Conservation (phyloP, 1,140 invertebrate genomes). For the Papilio machaon region DNA sequence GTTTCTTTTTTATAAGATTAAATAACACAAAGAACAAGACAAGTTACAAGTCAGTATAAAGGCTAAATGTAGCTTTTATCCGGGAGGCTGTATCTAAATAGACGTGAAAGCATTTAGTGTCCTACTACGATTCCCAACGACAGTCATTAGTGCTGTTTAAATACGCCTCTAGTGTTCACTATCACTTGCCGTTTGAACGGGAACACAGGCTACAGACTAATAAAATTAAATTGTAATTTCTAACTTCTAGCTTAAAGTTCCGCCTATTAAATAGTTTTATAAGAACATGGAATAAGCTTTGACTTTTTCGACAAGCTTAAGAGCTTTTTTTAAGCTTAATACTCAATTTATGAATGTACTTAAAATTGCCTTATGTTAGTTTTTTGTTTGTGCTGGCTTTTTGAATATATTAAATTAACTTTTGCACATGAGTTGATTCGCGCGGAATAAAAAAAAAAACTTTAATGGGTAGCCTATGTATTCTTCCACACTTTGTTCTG, state of each 20-base stretch:
- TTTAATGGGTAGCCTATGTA: too few species aligned
- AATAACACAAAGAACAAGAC: not conserved
- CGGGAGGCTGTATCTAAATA: conserved; percentile 14
- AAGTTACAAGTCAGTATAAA: not conserved
- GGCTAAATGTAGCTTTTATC: not conserved
- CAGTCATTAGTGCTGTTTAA: conserved; percentile 28
- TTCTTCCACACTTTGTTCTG: too few species aligned
- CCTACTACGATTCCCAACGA: conserved; percentile 25
- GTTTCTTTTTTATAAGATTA: not conserved
- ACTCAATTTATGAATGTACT: too few species aligned
- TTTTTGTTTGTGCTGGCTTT: too few species aligned
- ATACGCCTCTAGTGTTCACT: conserved; percentile 16
- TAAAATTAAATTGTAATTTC: conserved; percentile 6
- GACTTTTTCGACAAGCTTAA: not conserved
- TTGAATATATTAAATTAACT: too few species aligned
- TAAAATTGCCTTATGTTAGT: too few species aligned
- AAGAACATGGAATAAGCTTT: not conserved
- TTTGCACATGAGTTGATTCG: too few species aligned
- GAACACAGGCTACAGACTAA: not conserved
- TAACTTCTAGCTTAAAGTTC: not conserved
- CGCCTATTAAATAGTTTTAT: not conserved
- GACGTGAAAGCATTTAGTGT: conserved; percentile 20
- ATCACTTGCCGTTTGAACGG: conserved; percentile 20
- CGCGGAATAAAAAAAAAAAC: too few species aligned
- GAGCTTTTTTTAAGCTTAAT: not conserved